Percentiles rank a stretch among this genome's conserved stretches.
phyloP scores from a whole-genome alignment of 2,113 vertebrate species.

The Platycercus adscitus region DNA sequence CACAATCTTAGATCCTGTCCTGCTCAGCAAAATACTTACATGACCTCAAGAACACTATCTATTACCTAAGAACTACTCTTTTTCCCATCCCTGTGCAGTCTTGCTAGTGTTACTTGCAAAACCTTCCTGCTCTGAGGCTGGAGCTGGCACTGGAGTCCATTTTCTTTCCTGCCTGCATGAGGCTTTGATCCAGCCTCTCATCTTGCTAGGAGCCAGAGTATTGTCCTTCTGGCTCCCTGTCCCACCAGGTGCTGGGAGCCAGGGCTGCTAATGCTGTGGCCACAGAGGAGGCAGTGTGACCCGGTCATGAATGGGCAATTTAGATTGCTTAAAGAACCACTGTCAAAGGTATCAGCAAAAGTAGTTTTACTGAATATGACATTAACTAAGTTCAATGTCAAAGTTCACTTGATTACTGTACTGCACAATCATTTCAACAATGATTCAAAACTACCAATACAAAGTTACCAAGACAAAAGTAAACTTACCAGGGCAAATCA shows the following conservation, averaged over 20 bases:
- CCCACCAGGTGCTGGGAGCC: background rate
- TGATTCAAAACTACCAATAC: background rate
- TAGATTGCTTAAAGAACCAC: background rate
- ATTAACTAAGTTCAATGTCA: background rate
- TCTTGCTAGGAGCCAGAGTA: background rate
- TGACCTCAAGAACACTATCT: background rate
- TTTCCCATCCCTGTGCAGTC: background rate
- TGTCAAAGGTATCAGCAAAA: background rate
- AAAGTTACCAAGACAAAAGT: background rate
- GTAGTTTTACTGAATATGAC: background rate
- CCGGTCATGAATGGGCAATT: rapidly evolving
- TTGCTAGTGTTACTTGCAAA: background rate
- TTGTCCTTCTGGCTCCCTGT: background rate
- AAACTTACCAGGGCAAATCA: background rate
- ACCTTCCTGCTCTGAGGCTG: background rate
- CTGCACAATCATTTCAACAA: background rate
- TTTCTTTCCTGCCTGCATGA: background rate
- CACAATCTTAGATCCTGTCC: background rate
- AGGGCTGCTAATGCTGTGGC: background rate
- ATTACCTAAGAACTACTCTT: background rate
- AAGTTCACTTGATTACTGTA: background rate
- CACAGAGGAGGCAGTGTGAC: rapidly evolving
- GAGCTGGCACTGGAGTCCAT: background rate
- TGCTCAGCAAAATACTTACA: background rate
- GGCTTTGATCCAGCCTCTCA: background rate